Conservation (phyloP, 2,888 invertebrate species). For the Caenorhabditis doughertyi region DNA sequence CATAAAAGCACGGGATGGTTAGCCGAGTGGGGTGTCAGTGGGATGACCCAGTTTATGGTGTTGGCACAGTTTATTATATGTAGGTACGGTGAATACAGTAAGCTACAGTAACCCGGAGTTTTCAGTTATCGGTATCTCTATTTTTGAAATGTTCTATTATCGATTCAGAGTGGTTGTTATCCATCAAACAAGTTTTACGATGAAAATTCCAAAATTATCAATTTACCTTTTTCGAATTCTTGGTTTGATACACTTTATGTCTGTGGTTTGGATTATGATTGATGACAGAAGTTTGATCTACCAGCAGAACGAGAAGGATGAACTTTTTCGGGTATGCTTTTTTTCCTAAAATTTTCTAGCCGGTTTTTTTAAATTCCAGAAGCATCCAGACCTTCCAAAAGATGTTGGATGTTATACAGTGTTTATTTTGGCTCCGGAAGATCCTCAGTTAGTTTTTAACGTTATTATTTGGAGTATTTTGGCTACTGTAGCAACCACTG, state of each 20-base stretch:
- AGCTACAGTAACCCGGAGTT: background rate
- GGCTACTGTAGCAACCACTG: background rate
- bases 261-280: background rate
- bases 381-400: background rate
- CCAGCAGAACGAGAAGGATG: background rate
- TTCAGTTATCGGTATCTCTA: slow-evolving; percentile 4
- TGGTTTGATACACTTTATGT: background rate
- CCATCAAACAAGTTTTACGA: background rate
- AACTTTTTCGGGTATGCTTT: background rate
- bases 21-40: slow-evolving; percentile 1
- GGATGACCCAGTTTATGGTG: background rate
- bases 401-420: background rate
- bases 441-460: background rate
- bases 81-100: too few species aligned
- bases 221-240: background rate
- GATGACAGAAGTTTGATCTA: background rate
- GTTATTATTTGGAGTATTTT: background rate
- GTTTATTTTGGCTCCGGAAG: background rate
- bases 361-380: too few species aligned
- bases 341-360: too few species aligned
- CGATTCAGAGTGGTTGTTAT: slow-evolving; percentile 8
- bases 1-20: background rate
- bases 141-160: slow-evolving; percentile 17
- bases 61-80: background rate
- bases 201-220: background rate